Base-by-base conservation (phyloP, 2,888 invertebrate genomes). In the Encarsia formosa region DNA sequence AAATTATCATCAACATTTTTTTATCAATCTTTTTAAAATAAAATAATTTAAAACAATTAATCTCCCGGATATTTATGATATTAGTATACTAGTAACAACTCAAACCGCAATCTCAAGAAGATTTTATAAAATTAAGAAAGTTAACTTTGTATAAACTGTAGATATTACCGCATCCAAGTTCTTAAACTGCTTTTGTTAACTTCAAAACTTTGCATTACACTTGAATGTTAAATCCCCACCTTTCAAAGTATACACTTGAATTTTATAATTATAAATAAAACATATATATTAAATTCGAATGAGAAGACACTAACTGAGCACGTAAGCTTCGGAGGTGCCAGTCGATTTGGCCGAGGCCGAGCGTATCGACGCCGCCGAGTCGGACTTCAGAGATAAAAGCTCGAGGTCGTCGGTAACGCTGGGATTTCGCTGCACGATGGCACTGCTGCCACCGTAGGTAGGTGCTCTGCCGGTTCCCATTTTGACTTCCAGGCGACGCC, bases 401-500 rank as follows among this genome's bases (percentile, higher is more conserved):
- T 73, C 71, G 20, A 65, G 54, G 39, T 73, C 73, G 64, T 73
- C 71, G 66, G 66, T 62, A 66, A 70, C 59, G 37, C 59, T 63
- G 62, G 65, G 61, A 61, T 71, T 70, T 35, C 66, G 63, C 35
- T 66, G 68, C 11, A 59, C 57, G 4, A 65, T 5, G 9, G 9
- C 5, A 5, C 5, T 9, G n/a, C 9, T 55, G 22, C 66, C 65
- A 26, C 77, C 70, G 69, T 79, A 78, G 63, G 84, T 85, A 9
- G 84, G 84, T 63, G 85, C 78, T n/a, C n/a, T n/a, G n/a, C n/a
- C n/a, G 8, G 84, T 85, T 9, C 86, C 87, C 86, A 86, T 86
- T 76, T 86, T 86, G 3, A 86, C 86, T 5, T 86, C 85, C 61
- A 81, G 77, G 56, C 85, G 77, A 61, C 84, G 70, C 2, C 69